Percentiles rank a stretch among this genome's conserved stretches.
phyloP scores from a whole-genome alignment of 2,797 vertebrate species.

The Oreonectes daqikongensis region DNA sequence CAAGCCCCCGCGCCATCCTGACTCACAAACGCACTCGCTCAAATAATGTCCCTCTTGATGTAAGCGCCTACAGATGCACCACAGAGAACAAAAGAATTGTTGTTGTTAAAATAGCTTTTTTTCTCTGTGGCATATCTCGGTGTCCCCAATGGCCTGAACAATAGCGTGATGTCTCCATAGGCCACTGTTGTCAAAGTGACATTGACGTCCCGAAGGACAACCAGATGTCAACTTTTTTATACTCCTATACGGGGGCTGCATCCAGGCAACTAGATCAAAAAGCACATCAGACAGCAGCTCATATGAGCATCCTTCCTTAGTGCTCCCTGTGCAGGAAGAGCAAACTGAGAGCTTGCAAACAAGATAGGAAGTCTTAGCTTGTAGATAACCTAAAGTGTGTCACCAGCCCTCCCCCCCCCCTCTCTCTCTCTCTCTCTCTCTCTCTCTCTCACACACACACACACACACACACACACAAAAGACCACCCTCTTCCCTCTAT shows the following conservation, averaged over 20 bases:
- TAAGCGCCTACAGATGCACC: constrained; percentile 49
- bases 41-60: constrained; percentile 53
- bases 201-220: constrained; percentile 26
- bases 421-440: constrained; percentile 20
- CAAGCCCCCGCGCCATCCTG: constrained; percentile 28
- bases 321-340: constrained; percentile 26
- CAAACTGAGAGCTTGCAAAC: constrained; percentile 28
- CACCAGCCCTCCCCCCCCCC: too few relatives aligned
- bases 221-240: constrained; percentile 36
- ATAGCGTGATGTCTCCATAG: constrained; percentile 16
- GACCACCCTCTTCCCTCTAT: constrained; percentile 12
- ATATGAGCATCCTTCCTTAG: constrained; percentile 47
- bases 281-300: constrained; percentile 47
- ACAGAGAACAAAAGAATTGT: constrained; percentile 50
- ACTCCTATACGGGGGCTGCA: not conserved
- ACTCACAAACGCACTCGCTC: constrained; percentile 18
- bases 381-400: constrained; percentile 47
- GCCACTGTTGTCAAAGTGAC: constrained; percentile 22
- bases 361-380: constrained; percentile 45
- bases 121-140: constrained; percentile 36
- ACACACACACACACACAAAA: constrained; percentile 5
- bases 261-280: constrained; percentile 56
- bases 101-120: constrained; percentile 49
- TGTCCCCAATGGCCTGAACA: constrained; percentile 42
- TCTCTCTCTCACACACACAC: constrained; percentile 10